A percentile compares a stretch with the other conserved stretches of the same genome.
Evolutionary conservation across 1,140 invertebrate genomes (phyloP).

Genomic region (Eupeodes corollae): DNA sequence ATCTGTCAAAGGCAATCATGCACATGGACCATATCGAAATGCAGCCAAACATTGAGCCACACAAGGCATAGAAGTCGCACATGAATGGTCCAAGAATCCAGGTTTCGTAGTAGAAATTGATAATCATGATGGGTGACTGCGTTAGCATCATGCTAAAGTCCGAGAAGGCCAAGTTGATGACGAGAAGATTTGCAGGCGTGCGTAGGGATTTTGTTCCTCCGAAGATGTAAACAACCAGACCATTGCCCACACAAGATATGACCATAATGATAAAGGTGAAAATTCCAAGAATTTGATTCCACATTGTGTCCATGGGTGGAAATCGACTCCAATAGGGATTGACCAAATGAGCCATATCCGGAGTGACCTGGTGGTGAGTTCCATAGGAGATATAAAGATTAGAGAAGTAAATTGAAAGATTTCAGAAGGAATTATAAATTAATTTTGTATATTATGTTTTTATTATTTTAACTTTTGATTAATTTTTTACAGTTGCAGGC

Average conservation of each 20-base stretch:
- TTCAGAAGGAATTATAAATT: background rate
- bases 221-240: conserved; percentile 75
- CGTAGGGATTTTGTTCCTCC: conserved; percentile 42
- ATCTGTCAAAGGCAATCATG: conserved; percentile 68
- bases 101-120: conserved; percentile 73
- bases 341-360: conserved; percentile 48
- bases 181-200: conserved; percentile 72
- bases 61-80: conserved; percentile 66
- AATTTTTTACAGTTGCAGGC: no score
- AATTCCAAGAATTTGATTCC: conserved; percentile 24
- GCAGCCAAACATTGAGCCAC: conserved; percentile 67
- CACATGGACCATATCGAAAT: conserved; percentile 73
- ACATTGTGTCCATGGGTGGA: conserved; percentile 51
- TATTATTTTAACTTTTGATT: no score
- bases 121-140: conserved; percentile 68
- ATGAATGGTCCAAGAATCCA: conserved; percentile 67
- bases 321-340: conserved; percentile 54
- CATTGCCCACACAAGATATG: conserved; percentile 49
- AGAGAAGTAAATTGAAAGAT: background rate
- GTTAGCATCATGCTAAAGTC: conserved; percentile 76
- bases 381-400: no score
- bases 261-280: conserved; percentile 5
- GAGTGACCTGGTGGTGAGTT: conserved; percentile 42
- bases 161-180: conserved; percentile 76
- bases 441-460: no score